Evolutionary conservation across 92 coral and sea anemone genomes (phyloP), one percentile per base, ranked within the genome.

Genomic region (Plumapathes pennacea): DNA sequence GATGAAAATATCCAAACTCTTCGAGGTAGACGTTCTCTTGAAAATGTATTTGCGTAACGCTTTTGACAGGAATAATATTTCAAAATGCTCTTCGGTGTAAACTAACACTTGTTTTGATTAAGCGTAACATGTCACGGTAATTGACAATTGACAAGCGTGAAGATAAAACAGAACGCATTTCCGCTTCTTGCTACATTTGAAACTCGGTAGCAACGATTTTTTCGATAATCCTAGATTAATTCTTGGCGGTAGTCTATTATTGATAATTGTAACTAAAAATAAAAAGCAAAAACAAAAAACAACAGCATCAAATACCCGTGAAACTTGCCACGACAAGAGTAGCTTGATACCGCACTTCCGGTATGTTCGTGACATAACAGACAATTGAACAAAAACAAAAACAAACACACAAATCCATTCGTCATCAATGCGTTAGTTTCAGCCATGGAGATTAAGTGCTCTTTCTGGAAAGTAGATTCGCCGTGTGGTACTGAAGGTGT

Each of bases 401-500:
- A n/a, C n/a, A n/a, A n/a, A n/a, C n/a, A 8, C 29, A 26, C n/a
- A 50, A 28, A 50, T 24, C 2, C 57, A 27, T 12, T 50, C 38
- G 5, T 26, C 57, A 7, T 20, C 18, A n/a, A 50, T 26, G 19
- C 37, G 10, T 12, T 29, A 24, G 37, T 4, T 50, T 11, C 37
- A 2, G 21, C 57, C 38, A 50, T 50, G 57, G 57, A 60, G 40
- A 34, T 62, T 2, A 62, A 62, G 41, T 45, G 69, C 25, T 62
- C 69, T 46, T 62, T 62, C 44, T 45, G 56, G 44, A 25, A 40
- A 0, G 69, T 3, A 8, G 69, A 44, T 45, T 62, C 31, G 55
- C 55, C 69, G 44, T 62, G 69, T 45, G 55, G 56, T 3, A 30
- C 26, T n/a, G 27, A 45, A 27, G 69, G 69, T 28, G 42, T 45